Evolutionary conservation across 2,888 invertebrate species (phyloP).

Genomic region (Cephus spinipes): DNA sequence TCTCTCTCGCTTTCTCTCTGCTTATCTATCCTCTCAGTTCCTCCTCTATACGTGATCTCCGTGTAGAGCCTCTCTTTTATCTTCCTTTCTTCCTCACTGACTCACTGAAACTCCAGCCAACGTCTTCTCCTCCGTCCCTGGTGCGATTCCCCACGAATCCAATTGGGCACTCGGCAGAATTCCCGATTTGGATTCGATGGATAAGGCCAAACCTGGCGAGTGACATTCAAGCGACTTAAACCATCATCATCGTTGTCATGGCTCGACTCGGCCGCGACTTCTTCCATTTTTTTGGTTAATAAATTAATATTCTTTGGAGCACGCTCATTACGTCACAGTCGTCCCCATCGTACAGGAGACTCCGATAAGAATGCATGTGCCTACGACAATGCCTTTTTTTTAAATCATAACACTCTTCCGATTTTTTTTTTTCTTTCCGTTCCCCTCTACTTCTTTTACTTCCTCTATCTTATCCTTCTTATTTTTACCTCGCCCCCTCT

Average conservation of each 20-base stretch:
- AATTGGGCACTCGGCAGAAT: conserved; percentile 17
- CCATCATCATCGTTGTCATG: not conserved
- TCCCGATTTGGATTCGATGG: conserved; percentile 20
- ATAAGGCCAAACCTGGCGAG: conserved; percentile 22
- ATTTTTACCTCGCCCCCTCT: conserved; percentile 9
- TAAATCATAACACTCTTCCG: not conserved
- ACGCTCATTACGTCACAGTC: not conserved
- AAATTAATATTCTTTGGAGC: not conserved
- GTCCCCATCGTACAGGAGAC: not conserved
- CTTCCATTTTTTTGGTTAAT: not conserved
- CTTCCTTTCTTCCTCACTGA: not conserved
- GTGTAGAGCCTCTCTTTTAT: not conserved
- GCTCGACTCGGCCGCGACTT: not conserved
- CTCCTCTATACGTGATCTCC: not conserved
- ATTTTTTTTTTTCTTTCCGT: not conserved
- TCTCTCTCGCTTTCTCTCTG: too few relatives aligned
- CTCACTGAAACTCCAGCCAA: not conserved
- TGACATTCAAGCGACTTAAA: conserved; percentile 20
- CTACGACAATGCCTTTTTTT: conserved; percentile 10
- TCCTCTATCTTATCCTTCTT: not conserved
- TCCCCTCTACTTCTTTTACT: conserved; percentile 36
- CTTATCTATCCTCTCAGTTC: not conserved
- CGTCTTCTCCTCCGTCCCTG: not conserved
- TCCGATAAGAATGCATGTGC: not conserved
- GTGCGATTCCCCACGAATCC: not conserved